phyloP scores from a whole-genome alignment of 2,797 vertebrate species.

The Amazonetta brasiliensis region DNA sequence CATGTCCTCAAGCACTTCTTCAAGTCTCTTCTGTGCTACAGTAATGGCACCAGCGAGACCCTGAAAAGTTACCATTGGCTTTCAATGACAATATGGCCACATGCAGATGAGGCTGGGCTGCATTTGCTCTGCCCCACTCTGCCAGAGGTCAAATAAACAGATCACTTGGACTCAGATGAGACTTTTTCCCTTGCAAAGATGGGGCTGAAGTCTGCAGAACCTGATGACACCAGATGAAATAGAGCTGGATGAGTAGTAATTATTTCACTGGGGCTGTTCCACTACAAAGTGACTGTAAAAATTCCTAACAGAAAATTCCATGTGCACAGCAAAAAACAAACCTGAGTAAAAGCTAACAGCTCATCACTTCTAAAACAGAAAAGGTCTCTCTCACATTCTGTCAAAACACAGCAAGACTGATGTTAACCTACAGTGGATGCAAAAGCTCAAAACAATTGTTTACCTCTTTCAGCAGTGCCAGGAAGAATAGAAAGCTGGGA shows the following conservation, averaged over 20 bases:
- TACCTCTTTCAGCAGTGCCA: not conserved
- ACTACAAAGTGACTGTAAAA: not conserved
- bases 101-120: not conserved
- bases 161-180: not conserved
- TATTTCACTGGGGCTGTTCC: rapidly evolving
- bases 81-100: not conserved
- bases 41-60: not conserved
- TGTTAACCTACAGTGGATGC: not conserved
- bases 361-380: not conserved
- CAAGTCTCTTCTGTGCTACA: not conserved
- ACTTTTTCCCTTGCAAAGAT: not conserved
- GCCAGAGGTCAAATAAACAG: not conserved
- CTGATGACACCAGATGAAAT: not conserved
- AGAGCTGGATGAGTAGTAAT: not conserved
- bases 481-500: not conserved
- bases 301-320: not conserved
- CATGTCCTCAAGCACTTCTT: not conserved
- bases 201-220: not conserved
- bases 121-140: not conserved
- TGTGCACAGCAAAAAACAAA: not conserved
- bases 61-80: rapidly evolving
- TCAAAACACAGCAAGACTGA: not conserved
- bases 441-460: not conserved
- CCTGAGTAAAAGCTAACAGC: not conserved
- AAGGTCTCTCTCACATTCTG: not conserved